A percentile compares a stretch with the other conserved stretches of the same genome.
phyloP scores from a whole-genome alignment of 2,797 vertebrate species.

The Halcyon smyrnensis region DNA sequence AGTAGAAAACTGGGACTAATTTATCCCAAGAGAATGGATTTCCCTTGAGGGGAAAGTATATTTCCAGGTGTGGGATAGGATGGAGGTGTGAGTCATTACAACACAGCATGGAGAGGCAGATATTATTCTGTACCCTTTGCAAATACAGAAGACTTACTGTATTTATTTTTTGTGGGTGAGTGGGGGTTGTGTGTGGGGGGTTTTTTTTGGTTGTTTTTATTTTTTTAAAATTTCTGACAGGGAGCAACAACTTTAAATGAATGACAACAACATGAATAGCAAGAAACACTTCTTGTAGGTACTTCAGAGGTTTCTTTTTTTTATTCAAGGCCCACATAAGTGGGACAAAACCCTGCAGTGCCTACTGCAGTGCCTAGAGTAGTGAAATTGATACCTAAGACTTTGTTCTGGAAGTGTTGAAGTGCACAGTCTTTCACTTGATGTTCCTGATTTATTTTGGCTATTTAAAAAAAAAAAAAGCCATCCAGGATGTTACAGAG shows the following conservation, averaged over 20 bases:
- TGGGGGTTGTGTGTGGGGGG: too few species aligned
- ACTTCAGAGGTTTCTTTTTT: neutral
- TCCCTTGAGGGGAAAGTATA: neutral
- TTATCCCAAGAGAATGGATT: neutral
- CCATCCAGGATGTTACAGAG: neutral
- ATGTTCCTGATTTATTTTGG: neutral
- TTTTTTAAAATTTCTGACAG: too few species aligned
- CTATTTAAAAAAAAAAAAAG: neutral
- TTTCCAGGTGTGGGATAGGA: neutral
- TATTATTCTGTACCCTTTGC: neutral
- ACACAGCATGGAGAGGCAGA: rapidly evolving
- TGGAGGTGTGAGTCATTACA: neutral
- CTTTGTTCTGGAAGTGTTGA: neutral
- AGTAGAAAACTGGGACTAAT: neutral
- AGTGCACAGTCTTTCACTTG: neutral
- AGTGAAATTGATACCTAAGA: neutral
- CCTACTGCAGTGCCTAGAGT: neutral
- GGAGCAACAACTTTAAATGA: neutral
- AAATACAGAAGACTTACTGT: neutral
- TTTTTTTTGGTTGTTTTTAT: too few species aligned
- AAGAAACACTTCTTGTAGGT: neutral
- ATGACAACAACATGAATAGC: neutral
- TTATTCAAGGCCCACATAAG: neutral
- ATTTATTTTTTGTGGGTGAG: neutral
- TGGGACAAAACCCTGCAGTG: neutral